phyloP scores from a whole-genome alignment of 2,797 vertebrate genomes.

The Bovichtus variegatus region DNA sequence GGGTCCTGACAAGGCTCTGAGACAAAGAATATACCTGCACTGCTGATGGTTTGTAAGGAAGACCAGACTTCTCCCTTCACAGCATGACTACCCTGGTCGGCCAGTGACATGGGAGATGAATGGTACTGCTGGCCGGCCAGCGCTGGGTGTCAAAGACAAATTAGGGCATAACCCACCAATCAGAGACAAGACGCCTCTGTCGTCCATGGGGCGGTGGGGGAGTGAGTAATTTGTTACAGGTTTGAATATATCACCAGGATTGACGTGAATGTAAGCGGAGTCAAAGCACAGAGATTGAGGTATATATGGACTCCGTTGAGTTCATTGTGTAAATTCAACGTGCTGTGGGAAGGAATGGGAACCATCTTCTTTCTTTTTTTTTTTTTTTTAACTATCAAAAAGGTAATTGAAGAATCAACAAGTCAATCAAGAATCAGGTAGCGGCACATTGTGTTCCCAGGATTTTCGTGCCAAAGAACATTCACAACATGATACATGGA shows the following conservation, averaged over 20 bases:
- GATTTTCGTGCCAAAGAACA: conserved; percentile 15
- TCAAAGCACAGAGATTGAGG: conserved; percentile 49
- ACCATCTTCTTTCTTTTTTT: background rate
- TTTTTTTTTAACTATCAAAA: conserved; percentile 34
- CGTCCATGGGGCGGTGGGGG: conserved; percentile 46
- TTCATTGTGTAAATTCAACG: conserved; percentile 46
- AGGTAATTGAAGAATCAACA: conserved; percentile 38
- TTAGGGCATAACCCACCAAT: conserved; percentile 78
- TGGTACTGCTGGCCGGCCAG: conserved; percentile 63
- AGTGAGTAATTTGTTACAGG: conserved; percentile 76
- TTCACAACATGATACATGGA: background rate
- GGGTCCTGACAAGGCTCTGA: conserved; percentile 31
- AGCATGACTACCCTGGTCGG: conserved; percentile 58
- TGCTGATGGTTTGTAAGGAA: conserved; percentile 32
- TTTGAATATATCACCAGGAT: conserved; percentile 75
- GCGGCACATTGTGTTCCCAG: background rate
- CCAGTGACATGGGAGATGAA: conserved; percentile 78
- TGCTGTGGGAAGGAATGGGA: conserved; percentile 9
- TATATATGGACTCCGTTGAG: conserved; percentile 47
- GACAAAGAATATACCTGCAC: conserved; percentile 48
- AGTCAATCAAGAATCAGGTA: background rate
- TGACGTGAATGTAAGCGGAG: conserved; percentile 70
- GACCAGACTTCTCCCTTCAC: conserved; percentile 57
- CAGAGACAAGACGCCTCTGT: conserved; percentile 62
- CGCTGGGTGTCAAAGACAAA: conserved; percentile 81